These are phyloP conservation scores for Rhinichthys klamathensis DNA, from an alignment of 2,113 vertebrate species.

Conservation along the genomic window DNA sequence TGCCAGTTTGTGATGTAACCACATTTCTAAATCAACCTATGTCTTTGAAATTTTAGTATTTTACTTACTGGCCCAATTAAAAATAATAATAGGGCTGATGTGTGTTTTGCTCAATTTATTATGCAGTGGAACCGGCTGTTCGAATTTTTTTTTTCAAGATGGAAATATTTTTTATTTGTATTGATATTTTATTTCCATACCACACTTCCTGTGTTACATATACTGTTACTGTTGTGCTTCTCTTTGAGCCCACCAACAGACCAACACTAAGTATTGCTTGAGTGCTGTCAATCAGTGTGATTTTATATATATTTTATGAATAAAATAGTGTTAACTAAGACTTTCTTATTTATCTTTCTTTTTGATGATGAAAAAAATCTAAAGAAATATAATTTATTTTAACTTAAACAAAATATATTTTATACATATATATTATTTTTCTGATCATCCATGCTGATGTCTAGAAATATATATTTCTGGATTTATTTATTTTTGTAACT, in stretches of 20 bases:
- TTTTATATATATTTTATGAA: slow-evolving; percentile 60
- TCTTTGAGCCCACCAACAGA: slow-evolving; percentile 36
- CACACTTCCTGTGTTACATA: slow-evolving; percentile 26
- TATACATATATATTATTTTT: not conserved
- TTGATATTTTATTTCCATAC: not conserved
- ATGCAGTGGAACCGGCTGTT: not conserved
- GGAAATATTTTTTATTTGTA: not conserved
- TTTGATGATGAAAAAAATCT: not conserved
- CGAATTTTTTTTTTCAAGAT: not conserved
- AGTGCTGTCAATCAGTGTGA: slow-evolving; percentile 45
- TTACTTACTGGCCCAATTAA: not conserved
- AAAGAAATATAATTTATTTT: not conserved
- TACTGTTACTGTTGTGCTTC: slow-evolving; percentile 16
- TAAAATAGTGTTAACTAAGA: slow-evolving; percentile 46
- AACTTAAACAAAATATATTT: not conserved
- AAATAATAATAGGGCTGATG: too few species aligned
- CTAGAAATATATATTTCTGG: not conserved
- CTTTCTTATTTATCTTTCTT: not conserved
- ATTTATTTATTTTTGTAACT: not conserved
- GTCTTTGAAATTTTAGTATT: not conserved
- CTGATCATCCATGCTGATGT: not conserved
- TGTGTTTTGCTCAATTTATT: not conserved
- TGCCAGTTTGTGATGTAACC: not conserved
- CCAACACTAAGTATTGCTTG: slow-evolving; percentile 50
- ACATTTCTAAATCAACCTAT: not conserved